Evolutionary conservation across 2,797 vertebrate species (phyloP).

Genomic region (Sitta carolinensis): DNA sequence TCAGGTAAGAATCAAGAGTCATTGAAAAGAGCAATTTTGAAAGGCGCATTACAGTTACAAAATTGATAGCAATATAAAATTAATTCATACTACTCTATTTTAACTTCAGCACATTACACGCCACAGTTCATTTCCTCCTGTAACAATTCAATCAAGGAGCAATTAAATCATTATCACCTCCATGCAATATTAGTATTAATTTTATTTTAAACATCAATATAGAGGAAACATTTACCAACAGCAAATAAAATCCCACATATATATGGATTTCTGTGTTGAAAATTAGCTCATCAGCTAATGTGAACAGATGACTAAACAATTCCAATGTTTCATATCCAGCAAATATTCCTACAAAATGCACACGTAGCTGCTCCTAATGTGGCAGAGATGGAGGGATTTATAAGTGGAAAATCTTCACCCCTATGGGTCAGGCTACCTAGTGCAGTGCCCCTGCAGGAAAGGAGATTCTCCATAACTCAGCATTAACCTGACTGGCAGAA

Average conservation of each 20-base stretch:
- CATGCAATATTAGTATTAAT: conserved; percentile 3
- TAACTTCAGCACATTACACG: background rate
- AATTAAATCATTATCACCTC: conserved; percentile 2
- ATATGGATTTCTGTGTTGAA: background rate
- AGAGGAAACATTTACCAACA: conserved; percentile 25
- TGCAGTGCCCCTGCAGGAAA: background rate
- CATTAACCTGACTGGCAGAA: background rate
- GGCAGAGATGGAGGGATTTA: background rate
- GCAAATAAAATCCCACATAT: background rate
- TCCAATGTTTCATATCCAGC: background rate
- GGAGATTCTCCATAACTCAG: background rate
- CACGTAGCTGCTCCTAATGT: background rate
- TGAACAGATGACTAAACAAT: background rate
- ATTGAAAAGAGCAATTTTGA: background rate
- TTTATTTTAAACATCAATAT: conserved; percentile 27
- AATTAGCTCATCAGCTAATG: background rate
- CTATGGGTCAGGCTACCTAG: background rate
- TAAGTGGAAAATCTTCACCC: background rate
- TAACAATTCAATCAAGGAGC: background rate
- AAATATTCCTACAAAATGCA: background rate
- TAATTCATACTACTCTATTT: background rate
- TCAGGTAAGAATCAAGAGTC: background rate
- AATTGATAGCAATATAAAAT: background rate
- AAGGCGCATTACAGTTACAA: background rate
- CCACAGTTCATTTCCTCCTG: background rate